phyloP scores from a whole-genome alignment of 1,140 invertebrate genomes.

The Camponotus vicinus region DNA sequence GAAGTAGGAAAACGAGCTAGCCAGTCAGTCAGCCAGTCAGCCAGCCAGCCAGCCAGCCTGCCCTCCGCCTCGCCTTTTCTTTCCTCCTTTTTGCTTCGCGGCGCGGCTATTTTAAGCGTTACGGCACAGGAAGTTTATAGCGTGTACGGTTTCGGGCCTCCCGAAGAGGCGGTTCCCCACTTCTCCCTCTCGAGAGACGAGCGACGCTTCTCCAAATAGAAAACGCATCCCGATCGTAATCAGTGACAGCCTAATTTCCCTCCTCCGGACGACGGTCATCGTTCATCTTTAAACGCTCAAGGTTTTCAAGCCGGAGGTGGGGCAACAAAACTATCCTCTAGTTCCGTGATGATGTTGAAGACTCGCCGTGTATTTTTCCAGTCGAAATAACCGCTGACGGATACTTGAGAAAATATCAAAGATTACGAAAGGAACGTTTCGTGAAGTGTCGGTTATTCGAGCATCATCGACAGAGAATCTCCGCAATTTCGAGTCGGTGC shows the following conservation, averaged over 20 bases:
- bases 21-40: neutral
- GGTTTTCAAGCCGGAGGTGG: neutral
- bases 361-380: neutral
- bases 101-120: conserved; percentile 70
- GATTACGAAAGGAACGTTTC: neutral
- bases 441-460: neutral
- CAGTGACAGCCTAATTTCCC: conserved; percentile 21
- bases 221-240: conserved; percentile 36
- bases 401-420: neutral
- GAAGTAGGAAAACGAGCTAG: conserved; percentile 62
- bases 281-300: neutral
- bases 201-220: conserved; percentile 56
- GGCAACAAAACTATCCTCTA: neutral
- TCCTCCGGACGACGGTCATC: neutral
- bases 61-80: conserved; percentile 41
- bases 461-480: neutral
- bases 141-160: conserved; percentile 65
- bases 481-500: neutral
- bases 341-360: neutral
- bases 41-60: neutral
- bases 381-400: neutral
- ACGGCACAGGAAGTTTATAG: conserved; percentile 73
- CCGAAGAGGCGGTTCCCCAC: conserved; percentile 49
- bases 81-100: conserved; percentile 52
- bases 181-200: conserved; percentile 57